These are phyloP conservation scores for Sphyrna mokarran DNA, from an alignment of 2,113 vertebrate species.

Conservation along the genomic window DNA sequence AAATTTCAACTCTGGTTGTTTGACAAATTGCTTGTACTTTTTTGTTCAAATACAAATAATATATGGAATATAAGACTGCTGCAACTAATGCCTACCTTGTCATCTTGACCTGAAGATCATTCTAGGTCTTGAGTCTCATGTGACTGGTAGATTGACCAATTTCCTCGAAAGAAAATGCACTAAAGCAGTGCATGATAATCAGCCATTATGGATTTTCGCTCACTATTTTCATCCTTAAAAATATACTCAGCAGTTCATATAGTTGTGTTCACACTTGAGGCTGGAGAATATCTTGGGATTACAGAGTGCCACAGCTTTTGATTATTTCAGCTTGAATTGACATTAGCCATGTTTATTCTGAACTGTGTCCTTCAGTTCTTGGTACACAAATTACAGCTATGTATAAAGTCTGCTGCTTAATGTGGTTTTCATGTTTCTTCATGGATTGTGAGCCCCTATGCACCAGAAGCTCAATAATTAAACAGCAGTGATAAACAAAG, in stretches of 20 bases:
- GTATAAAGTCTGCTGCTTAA: neutral
- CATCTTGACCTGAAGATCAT: neutral
- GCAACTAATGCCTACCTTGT: neutral
- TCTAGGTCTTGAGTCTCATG: neutral
- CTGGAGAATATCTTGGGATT: neutral
- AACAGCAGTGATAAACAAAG: neutral
- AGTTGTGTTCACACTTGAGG: neutral
- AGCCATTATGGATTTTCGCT: neutral
- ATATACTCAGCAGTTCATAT: neutral
- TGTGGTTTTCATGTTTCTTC: neutral
- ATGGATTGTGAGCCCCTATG: too few relatives aligned
- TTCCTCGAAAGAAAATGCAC: neutral
- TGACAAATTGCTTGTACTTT: neutral
- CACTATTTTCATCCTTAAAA: neutral
- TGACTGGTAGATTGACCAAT: neutral
- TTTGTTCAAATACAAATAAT: neutral
- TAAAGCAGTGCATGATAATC: neutral
- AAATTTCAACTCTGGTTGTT: neutral
- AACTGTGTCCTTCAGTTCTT: neutral
- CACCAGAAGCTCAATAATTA: neutral
- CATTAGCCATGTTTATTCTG: neutral
- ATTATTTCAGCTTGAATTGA: neutral
- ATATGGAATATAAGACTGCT: neutral
- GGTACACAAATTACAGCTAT: neutral
- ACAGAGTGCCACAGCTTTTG: neutral